Percentiles rank a stretch among this genome's conserved stretches.
Conservation (phyloP, 2,797 vertebrate species). For the Sphenodon punctatus region DNA sequence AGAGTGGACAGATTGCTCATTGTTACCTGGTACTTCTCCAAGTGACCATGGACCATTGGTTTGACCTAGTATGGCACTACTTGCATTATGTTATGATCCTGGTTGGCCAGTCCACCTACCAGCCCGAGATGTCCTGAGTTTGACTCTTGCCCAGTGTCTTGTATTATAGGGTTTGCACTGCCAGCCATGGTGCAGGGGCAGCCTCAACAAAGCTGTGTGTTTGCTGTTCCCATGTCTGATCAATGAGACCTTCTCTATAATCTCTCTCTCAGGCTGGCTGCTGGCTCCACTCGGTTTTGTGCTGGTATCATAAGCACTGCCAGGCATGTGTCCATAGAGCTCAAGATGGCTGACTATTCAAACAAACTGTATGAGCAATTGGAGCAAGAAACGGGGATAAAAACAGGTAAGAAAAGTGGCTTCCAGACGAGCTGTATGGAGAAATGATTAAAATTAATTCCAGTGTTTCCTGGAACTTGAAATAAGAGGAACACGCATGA, state of each 20-base stretch:
- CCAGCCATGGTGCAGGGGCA: neutral
- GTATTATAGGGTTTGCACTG: neutral
- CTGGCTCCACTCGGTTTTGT: conserved; percentile 92
- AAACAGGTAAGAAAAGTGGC: conserved; percentile 89
- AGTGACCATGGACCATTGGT: too few relatives aligned
- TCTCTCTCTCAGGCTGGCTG: conserved; percentile 83
- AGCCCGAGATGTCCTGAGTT: too few relatives aligned
- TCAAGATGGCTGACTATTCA: conserved; percentile 95
- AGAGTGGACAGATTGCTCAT: too few relatives aligned
- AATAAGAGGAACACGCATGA: neutral
- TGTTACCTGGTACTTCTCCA: too few relatives aligned
- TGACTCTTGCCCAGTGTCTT: too few relatives aligned
- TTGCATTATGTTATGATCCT: too few relatives aligned
- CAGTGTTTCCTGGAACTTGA: neutral
- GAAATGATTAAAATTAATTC: too few relatives aligned
- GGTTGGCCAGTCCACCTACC: too few relatives aligned
- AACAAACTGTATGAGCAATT: conserved; percentile 89
- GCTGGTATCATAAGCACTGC: conserved; percentile 93
- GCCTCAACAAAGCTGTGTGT: neutral
- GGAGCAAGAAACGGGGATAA: conserved; percentile 90
- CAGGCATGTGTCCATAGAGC: conserved; percentile 88
- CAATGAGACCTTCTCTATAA: neutral
- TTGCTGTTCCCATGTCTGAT: too few relatives aligned
- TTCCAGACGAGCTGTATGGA: too few relatives aligned
- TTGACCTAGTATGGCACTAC: too few relatives aligned